These are phyloP conservation scores for Tonatia bakeri DNA, from an alignment of 2,113 vertebrate species.

Conservation along the genomic window DNA sequence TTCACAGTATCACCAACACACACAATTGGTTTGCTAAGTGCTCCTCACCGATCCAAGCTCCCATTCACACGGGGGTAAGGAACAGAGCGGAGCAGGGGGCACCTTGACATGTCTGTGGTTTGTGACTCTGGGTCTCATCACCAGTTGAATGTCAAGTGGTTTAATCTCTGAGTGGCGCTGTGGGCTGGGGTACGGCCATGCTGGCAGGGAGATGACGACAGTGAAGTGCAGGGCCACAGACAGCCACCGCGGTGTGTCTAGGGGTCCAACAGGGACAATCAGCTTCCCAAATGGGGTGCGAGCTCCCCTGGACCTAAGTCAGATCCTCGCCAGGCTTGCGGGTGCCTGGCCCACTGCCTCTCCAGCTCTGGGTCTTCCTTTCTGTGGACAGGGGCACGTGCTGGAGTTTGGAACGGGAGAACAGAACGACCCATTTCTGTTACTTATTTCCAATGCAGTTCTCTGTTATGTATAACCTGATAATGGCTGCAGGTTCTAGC, in stretches of 20 bases:
- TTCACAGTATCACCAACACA: slow-evolving; percentile 26
- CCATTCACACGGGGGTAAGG: not conserved
- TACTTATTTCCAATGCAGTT: not conserved
- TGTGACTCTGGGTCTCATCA: not conserved
- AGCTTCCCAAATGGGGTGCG: not conserved
- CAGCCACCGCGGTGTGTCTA: fast-evolving
- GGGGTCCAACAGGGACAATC: not conserved
- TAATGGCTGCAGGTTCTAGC: not conserved
- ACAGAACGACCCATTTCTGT: not conserved
- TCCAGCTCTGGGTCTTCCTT: not conserved
- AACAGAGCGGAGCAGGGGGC: not conserved
- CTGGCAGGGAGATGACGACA: not conserved
- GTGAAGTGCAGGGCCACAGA: not conserved
- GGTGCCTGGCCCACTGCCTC: not conserved
- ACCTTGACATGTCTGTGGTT: not conserved
- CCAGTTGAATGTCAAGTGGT: not conserved
- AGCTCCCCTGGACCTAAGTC: not conserved
- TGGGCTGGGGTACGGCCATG: not conserved
- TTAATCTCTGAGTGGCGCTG: not conserved
- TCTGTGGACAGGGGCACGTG: too few species aligned
- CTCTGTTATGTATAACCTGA: not conserved
- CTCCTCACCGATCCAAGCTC: not conserved
- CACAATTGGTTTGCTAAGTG: not conserved
- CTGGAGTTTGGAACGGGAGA: not conserved
- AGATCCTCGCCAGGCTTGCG: not conserved